These are phyloP conservation scores for Medauroidea extradentata DNA, from an alignment of 1,140 invertebrate species.

Conservation along the genomic window DNA sequence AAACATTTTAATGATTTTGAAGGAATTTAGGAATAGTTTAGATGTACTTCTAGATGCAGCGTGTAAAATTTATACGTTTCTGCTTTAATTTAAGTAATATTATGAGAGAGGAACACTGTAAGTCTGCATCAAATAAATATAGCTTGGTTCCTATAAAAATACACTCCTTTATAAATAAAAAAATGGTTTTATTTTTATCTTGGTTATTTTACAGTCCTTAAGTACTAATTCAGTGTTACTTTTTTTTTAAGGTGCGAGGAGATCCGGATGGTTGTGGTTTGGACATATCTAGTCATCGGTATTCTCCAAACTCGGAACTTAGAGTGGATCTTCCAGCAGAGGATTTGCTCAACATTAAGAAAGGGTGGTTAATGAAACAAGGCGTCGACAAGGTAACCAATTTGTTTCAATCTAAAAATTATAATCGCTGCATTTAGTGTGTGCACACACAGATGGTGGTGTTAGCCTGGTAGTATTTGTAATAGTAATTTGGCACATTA, in stretches of 20 bases:
- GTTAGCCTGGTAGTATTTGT: no score
- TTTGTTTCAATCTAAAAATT: slow-evolving; percentile 8
- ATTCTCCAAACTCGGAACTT: slow-evolving; percentile 58
- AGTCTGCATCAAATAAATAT: no score
- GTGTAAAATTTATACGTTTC: no score
- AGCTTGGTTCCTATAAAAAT: no score
- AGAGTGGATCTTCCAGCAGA: slow-evolving; percentile 68
- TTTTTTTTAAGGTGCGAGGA: slow-evolving; percentile 51
- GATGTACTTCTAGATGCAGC: no score
- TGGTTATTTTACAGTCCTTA: background rate
- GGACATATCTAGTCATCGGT: slow-evolving; percentile 55
- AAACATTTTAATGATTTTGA: no score
- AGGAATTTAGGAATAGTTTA: no score
- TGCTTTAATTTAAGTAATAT: no score
- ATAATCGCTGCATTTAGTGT: background rate
- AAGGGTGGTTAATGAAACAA: slow-evolving; percentile 89
- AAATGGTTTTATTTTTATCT: background rate
- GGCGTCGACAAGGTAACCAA: slow-evolving; percentile 53
- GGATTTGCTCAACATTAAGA: slow-evolving; percentile 79
- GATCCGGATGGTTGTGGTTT: slow-evolving; percentile 77
- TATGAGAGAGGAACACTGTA: no score
- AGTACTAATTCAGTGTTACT: background rate
- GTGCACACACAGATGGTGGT: no score
- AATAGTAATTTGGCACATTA: no score
- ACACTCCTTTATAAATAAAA: no score